phyloP scores from a whole-genome alignment of 2,888 invertebrate genomes.

The Cryptocephalus moraei region DNA sequence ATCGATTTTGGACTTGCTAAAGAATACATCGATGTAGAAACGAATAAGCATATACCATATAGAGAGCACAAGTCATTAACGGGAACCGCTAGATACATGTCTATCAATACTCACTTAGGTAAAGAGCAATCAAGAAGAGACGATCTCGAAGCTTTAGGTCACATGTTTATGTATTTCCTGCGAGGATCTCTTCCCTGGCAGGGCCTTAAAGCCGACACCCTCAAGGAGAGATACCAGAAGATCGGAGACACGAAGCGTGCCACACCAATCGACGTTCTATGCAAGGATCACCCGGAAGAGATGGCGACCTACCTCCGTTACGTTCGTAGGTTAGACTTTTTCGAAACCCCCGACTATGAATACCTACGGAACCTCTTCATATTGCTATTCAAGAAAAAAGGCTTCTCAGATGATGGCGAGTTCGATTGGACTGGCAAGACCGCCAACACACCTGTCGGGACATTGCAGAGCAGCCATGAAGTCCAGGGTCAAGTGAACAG shows the following conservation, averaged over 20 bases:
- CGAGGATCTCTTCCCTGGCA: slow-evolving; percentile 99
- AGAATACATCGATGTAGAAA: slow-evolving; percentile 99
- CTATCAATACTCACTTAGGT: slow-evolving; percentile 99
- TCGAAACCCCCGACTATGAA: slow-evolving; percentile 99
- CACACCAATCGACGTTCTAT: slow-evolving; percentile 91
- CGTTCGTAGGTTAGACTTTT: slow-evolving; percentile 94
- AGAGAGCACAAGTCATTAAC: slow-evolving; percentile 99
- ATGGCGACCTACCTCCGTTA: slow-evolving; percentile 97
- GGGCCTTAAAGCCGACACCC: slow-evolving; percentile 96
- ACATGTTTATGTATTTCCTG: slow-evolving; percentile 99
- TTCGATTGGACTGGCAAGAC: slow-evolving; percentile 91
- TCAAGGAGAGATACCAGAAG: slow-evolving; percentile 99
- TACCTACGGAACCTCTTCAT: slow-evolving; percentile 92
- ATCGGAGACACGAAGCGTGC: slow-evolving; percentile 99
- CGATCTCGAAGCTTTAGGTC: slow-evolving; percentile 95
- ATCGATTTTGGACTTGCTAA: slow-evolving; percentile 99
- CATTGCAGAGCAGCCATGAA: slow-evolving; percentile 83
- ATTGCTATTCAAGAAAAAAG: slow-evolving; percentile 79
- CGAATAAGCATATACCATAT: slow-evolving; percentile 99
- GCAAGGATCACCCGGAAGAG: slow-evolving; percentile 87
- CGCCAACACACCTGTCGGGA: slow-evolving; percentile 79
- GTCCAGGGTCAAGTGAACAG: slow-evolving; percentile 86
- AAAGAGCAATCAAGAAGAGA: slow-evolving; percentile 99
- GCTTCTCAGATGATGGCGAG: slow-evolving; percentile 81
- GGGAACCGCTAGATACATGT: slow-evolving; percentile 97